Evolutionary conservation across 2,797 vertebrate species (phyloP), one percentile per base, ranked within the genome.

Genomic region (Tauraco hartlaubi): DNA sequence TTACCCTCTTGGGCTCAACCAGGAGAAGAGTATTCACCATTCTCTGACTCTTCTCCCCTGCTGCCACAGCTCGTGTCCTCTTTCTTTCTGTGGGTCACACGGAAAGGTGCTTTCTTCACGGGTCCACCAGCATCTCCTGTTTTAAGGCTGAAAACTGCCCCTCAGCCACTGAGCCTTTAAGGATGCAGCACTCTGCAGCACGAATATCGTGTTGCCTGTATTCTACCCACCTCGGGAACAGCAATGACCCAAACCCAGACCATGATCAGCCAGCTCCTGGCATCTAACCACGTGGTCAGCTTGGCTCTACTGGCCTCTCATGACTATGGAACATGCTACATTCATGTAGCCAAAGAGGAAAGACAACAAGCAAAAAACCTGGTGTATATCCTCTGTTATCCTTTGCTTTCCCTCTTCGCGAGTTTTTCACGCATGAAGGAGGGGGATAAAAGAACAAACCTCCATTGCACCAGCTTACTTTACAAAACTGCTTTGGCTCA

Each of bases 401-500:
- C 55, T 92, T 84, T 88, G 17, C 51, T 62, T 82, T 84, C 21
- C 9, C 26, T 78, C 31, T 78, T 86, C 41, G 43, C 66, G 79
- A 10, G 31, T 62, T 90, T 86, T 90, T 15, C n/a, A 52, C 14
- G 25, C 12, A 7, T 37, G 28, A 91, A 71, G 11, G 8, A 71
- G 20, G 16, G 9, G 14, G 6, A 52, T 64, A 80, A 85, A 74
- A 88, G 48, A 76, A 52, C 6, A 2, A 46, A 67, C 31, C 26
- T 54, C 26, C n/a, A 14, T 63, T 51, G 26, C 5, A 5, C 46
- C 23, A 28, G 28, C 43, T 90, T 31, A n/a, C 14, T 25, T 71
- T 54, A 76, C 23, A 63, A 67, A 90, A 67, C 29, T 67, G 22
- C 49, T 87, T 82, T 87, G 86, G 26, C 67, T 92, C 31, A 33